Base-by-base conservation (phyloP, 2,113 vertebrate genomes). In the Diadophis punctatus region DNA sequence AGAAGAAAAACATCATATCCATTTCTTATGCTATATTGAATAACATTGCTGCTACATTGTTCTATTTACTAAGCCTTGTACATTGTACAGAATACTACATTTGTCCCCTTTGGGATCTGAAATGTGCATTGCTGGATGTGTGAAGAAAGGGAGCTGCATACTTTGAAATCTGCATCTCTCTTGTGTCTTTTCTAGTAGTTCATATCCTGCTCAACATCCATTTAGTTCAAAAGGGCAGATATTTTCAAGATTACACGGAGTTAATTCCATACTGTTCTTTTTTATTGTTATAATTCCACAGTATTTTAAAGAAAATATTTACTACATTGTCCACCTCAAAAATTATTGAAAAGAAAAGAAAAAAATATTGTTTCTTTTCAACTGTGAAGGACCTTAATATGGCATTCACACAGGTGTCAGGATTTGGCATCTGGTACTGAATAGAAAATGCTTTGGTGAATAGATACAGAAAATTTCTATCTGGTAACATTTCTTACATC, bases 1-100 rank as follows among this genome's bases (percentile, higher is more conserved):
- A 80, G 20, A 80, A 80, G 34, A 80, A 80, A 80, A 80, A 39
- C 18, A 43, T 22, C 18, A 80, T 80, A 80, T 43, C 34, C 93
- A 93, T 2, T 88, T 49, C 93, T 88, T 34, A 48, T 23, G 86
- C 30, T 87, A 51, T 3, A 92, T 55, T 90, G 87, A 34, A 23
- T 92, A 93, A 1, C 88, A 92, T 89, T 49, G 92, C 12, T 23
- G 93, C 88, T n/a, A 92, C 53, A 90, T 43, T 92, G 34, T 20
- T 91, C 43, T 52, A 46, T 87, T 94, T 89, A 34, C 34, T 63
- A 25, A 51, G 60, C 34, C 18, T 80, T 80, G 34, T 18, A 74
- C n/a, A 74, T 74, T 34, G 63, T 39, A 43, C 34, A 80, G 74
- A 80, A 80, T 80, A 39, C 34, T 39, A 80, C 34, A 80, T 80